Evolutionary conservation across 35 echinoderm and acorn worm species (phyloP).

Genomic region (Lytechinus variegatus): DNA sequence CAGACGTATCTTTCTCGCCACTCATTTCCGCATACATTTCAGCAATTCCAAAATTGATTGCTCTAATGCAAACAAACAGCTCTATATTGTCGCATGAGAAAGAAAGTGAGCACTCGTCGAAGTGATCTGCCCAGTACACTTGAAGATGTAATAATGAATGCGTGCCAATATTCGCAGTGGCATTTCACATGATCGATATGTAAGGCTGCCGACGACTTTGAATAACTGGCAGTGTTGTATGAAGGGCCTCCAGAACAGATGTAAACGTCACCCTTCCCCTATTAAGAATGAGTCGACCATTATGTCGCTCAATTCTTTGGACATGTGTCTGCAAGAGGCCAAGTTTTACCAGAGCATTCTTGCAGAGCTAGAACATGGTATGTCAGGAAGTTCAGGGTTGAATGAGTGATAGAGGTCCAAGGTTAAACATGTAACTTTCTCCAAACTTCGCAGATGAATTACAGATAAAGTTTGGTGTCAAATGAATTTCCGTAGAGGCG

Average conservation of each 20-base stretch:
- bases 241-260: conserved; percentile 24
- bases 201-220: background rate
- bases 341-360: background rate
- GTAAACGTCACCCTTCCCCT: conserved; percentile 22
- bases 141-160: conserved; percentile 25
- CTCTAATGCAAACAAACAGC: conserved; percentile 26
- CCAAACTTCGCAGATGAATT: background rate
- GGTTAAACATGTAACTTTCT: background rate
- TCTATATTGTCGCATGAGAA: background rate
- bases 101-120: background rate
- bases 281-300: conserved; percentile 6
- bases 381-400: background rate
- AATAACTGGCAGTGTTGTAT: background rate
- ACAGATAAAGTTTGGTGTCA: background rate
- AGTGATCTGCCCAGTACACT: background rate
- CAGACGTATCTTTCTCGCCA: background rate
- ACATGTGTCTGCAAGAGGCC: conserved; percentile 35
- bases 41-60: conserved; percentile 25
- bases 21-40: conserved; percentile 36
- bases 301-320: conserved; percentile 31
- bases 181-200: conserved; percentile 29
- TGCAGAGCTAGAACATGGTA: background rate
- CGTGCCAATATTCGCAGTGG: background rate
- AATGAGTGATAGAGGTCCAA: background rate
- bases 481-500: background rate